Evolutionary conservation across 2,888 invertebrate species (phyloP).

Genomic region (Chorisops tibialis): DNA sequence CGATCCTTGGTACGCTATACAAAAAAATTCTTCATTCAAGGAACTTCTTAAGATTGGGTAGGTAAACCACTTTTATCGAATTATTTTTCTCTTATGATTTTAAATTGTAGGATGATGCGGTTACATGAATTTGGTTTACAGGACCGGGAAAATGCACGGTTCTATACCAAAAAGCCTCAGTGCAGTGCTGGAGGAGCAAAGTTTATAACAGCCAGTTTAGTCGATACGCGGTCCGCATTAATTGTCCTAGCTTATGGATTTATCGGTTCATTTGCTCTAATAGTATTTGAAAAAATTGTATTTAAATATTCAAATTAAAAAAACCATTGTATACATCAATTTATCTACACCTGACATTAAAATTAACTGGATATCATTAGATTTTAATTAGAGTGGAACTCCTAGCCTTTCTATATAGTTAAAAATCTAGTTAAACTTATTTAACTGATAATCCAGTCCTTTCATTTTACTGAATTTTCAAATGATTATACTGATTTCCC

Average conservation of each 20-base stretch:
- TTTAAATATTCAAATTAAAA: too few relatives aligned
- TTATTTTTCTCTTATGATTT: neutral
- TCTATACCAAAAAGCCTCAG: constrained; percentile 60
- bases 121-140: constrained; percentile 61
- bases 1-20: constrained; percentile 63
- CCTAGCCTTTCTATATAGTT: too few relatives aligned
- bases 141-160: constrained; percentile 54
- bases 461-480: too few relatives aligned
- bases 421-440: too few relatives aligned
- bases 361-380: too few relatives aligned
- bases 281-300: constrained; percentile 48
- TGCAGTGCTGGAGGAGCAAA: constrained; percentile 53
- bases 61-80: constrained; percentile 5
- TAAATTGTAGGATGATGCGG: constrained; percentile 53
- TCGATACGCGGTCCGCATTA: constrained; percentile 59
- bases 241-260: constrained; percentile 52
- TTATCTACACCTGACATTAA: too few relatives aligned
- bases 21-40: constrained; percentile 61
- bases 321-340: too few relatives aligned
- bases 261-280: constrained; percentile 43
- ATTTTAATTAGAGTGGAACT: too few relatives aligned
- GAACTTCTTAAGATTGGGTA: constrained; percentile 65
- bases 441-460: too few relatives aligned
- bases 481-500: too few relatives aligned
- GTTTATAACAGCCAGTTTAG: constrained; percentile 62